Evolutionary conservation across 1,140 invertebrate genomes (phyloP), one percentile per base, ranked within the genome.

Genomic region (Anoplophora glabripennis): DNA sequence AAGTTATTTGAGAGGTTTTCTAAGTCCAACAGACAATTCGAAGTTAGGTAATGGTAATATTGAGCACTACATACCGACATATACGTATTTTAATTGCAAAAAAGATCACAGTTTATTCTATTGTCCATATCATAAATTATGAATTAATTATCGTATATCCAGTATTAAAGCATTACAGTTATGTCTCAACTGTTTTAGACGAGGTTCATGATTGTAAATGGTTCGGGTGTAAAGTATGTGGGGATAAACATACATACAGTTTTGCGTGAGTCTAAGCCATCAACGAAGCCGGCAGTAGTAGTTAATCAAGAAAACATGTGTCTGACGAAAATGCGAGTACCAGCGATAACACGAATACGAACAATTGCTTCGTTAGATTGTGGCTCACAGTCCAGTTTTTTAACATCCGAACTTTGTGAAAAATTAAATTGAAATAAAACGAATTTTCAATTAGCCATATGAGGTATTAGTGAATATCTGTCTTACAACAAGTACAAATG

Each of bases 351-450:
- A n/a, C n/a, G n/a, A n/a, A n/a, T n/a, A n/a, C n/a, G n/a, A n/a
- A n/a, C 9, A 28, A 28, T 7, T n/a, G 42, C 42, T 11, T 17
- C 44, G 15, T 14, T 55, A 4, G 53, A 55, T 44, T 35, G 18
- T 33, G 53, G 53, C 5, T 53, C 40, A 5, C 53, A 55, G 34
- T 55, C 53, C 1, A 55, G 34, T 45, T 55, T 45, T 44, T 34
- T 55, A 33, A 45, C 15, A 3, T 14, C 8, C 1, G n/a, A 28
- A 14, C 28, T 55, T 9, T 33, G 17, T 34, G 34, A 55, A 28
- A 2, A 5, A 28, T 5, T 28, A 28, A 28, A 28, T 28, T 28
- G 5, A 28, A 28, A 3, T 28, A 28, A 28, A 28, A 28, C 21
- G 2, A 28, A 28, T 28, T 5, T n/a, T n/a, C n/a, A n/a, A n/a